Evolutionary conservation across 1,140 invertebrate genomes (phyloP).

Genomic region (Drosophila nigromelanica): DNA sequence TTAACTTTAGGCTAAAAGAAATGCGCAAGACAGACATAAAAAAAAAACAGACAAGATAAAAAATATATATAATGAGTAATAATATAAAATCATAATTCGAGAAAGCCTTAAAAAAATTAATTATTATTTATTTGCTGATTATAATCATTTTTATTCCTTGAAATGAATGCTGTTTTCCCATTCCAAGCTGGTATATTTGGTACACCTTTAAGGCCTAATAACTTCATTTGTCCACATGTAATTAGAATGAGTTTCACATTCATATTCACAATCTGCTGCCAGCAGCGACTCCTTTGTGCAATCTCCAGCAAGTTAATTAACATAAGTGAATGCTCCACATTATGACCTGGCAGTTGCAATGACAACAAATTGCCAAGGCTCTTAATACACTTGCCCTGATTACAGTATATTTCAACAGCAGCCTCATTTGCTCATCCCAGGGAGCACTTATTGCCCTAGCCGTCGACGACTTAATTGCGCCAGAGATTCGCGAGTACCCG

Average conservation of each 20-base stretch:
- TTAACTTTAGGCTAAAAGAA: constrained; percentile 17
- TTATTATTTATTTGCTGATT: too few species aligned
- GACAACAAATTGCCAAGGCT: constrained; percentile 26
- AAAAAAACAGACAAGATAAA: not conserved
- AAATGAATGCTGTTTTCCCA: too few species aligned
- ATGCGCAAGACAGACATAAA: not conserved
- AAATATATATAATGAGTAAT: too few species aligned
- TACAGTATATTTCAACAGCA: constrained; percentile 16
- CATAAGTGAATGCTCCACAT: constrained; percentile 28
- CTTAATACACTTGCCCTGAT: constrained; percentile 28
- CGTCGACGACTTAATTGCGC: constrained; percentile 37
- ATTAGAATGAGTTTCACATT: not conserved
- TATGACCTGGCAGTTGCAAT: constrained; percentile 33
- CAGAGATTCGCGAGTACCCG: constrained; percentile 25
- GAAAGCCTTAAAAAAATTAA: too few species aligned
- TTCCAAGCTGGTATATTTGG: too few species aligned
- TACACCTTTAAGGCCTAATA: too few species aligned
- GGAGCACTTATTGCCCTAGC: constrained; percentile 5
- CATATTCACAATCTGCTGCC: not conserved
- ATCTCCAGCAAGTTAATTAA: constrained; percentile 31
- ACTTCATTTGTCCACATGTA: not conserved
- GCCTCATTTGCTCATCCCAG: not conserved
- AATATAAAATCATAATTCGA: too few species aligned
- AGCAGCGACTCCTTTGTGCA: not conserved
- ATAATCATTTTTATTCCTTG: too few species aligned